A percentile compares a stretch with the other conserved stretches of the same genome.
Evolutionary conservation across 92 coral and sea anemone species (phyloP).

Genomic region (Actinernus sp.): DNA sequence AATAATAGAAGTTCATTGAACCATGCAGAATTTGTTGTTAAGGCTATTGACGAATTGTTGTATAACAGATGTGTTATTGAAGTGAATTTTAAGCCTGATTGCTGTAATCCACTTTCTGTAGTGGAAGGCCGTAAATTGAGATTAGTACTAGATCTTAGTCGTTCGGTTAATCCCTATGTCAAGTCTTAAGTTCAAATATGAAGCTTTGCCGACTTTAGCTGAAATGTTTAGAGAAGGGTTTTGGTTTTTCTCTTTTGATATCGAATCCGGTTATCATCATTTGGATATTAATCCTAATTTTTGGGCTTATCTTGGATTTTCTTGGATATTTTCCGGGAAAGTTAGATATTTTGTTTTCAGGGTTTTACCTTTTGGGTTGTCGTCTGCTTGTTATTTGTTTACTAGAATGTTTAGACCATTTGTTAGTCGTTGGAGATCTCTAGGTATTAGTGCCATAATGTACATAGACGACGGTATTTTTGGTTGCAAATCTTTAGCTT

Average conservation of each 20-base stretch:
- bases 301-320: constrained; percentile 6
- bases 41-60: constrained; percentile 43
- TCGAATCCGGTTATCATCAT: too few relatives aligned
- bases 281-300: constrained; percentile 38
- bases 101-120: constrained; percentile 63
- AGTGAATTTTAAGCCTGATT: constrained; percentile 30
- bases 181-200: constrained; percentile 53
- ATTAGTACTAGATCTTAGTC: constrained; percentile 56
- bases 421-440: constrained; percentile 46
- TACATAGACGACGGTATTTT: constrained; percentile 56
- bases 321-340: constrained; percentile 26
- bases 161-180: constrained; percentile 51
- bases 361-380: constrained; percentile 59
- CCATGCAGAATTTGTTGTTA: constrained; percentile 34
- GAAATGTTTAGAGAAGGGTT: constrained; percentile 53
- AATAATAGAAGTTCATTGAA: constrained; percentile 53
- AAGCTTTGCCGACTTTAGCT: constrained; percentile 49
- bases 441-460: constrained; percentile 22
- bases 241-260: constrained; percentile 57
- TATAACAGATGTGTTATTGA: constrained; percentile 36
- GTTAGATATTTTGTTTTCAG: too few relatives aligned
- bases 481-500: constrained; percentile 6
- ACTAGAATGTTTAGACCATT: constrained; percentile 59
- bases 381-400: constrained; percentile 64
- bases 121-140: constrained; percentile 54